A percentile compares a stretch with the other conserved stretches of the same genome.
phyloP scores from a whole-genome alignment of 2,888 invertebrate species.

The Disparrhopalites patrizii region DNA sequence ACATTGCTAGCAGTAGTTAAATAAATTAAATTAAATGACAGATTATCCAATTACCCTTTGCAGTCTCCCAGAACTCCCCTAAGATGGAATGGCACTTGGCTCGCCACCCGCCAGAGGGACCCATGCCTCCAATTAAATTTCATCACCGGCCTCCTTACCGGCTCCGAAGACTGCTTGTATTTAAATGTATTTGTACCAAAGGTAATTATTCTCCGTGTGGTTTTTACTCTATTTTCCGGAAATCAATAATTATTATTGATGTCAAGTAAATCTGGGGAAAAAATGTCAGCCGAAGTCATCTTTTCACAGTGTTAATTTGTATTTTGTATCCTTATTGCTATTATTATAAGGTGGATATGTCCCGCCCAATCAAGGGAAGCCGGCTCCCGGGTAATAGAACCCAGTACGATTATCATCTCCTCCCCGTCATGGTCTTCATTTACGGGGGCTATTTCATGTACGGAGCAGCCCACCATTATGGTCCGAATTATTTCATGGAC shows the following conservation, averaged over 20 bases:
- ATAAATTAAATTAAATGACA: too few species aligned
- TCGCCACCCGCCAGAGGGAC: not conserved
- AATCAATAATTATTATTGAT: not conserved
- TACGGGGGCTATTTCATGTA: slow-evolving; percentile 15
- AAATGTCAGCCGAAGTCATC: not conserved
- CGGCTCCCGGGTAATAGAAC: not conserved
- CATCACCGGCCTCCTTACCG: slow-evolving; percentile 2
- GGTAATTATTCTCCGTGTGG: not conserved
- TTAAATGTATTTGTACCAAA: slow-evolving; percentile 9
- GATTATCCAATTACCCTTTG: too few species aligned
- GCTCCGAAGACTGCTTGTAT: slow-evolving; percentile 10
- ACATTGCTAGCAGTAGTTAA: too few species aligned
- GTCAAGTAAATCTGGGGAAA: not conserved
- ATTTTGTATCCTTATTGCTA: not conserved
- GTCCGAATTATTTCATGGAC: slow-evolving; percentile 13
- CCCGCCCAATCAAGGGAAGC: not conserved
- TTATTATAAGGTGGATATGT: not conserved
- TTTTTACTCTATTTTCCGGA: not conserved
- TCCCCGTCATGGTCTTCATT: slow-evolving; percentile 17
- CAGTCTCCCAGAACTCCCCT: not conserved
- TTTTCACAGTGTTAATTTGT: too few species aligned
- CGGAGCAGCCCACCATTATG: slow-evolving; percentile 5
- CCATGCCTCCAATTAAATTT: slow-evolving; percentile 7
- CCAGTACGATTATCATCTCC: too few species aligned
- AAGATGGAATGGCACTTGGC: not conserved